These are phyloP conservation scores for Decapterus maruadsi DNA, from an alignment of 2,797 vertebrate genomes.

Conservation along the genomic window DNA sequence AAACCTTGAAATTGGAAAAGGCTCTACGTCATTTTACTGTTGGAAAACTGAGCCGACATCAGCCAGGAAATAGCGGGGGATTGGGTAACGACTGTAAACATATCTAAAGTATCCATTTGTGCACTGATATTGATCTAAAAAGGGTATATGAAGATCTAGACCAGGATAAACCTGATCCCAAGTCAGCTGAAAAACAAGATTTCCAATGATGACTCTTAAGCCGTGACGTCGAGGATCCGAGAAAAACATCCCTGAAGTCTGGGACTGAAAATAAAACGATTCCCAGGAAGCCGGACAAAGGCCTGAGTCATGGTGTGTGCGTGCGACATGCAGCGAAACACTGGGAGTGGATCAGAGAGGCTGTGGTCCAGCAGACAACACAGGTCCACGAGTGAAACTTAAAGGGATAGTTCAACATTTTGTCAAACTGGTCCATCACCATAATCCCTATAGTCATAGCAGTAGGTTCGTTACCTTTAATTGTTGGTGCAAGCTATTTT, in stretches of 20 bases:
- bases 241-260: neutral
- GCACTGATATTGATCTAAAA: conserved; percentile 44
- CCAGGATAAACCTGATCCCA: neutral
- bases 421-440: too few relatives aligned
- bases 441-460: too few relatives aligned
- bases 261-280: neutral
- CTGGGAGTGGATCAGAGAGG: too few relatives aligned
- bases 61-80: conserved; percentile 53
- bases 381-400: too few relatives aligned
- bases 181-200: conserved; percentile 21
- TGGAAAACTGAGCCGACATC: conserved; percentile 20
- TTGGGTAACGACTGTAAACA: conserved; percentile 16
- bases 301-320: neutral
- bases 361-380: too few relatives aligned
- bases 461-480: too few relatives aligned
- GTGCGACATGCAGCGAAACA: too few relatives aligned
- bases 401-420: too few relatives aligned
- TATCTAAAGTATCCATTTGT: conserved; percentile 25
- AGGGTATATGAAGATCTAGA: neutral
- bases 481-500: too few relatives aligned
- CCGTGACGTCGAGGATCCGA: neutral
- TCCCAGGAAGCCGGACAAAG: conserved; percentile 11
- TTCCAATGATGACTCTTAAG: neutral
- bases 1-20: conserved; percentile 43
- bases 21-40: conserved; percentile 7